Base-by-base conservation (phyloP, 2,888 invertebrate genomes). In the Aradus depressus region DNA sequence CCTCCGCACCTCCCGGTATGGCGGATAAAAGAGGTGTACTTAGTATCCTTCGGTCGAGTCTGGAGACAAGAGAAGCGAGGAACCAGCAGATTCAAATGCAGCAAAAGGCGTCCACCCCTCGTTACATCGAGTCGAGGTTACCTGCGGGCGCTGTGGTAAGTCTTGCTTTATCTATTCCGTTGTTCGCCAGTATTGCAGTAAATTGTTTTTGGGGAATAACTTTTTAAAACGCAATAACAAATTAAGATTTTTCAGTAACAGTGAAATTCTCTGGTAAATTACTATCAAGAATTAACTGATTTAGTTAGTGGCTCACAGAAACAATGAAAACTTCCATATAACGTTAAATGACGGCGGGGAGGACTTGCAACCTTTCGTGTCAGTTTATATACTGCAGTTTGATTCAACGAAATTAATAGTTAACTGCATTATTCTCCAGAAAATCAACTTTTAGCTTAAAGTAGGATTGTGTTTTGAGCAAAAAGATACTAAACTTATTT, bases 31-130 rank as follows among this genome's bases (percentile, higher is more conserved):
- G 81, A 64, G 72, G 77, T 56, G 80, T 83, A n/a, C 68, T 83
- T 54, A 80, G 78, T 62, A 74, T 84, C 62, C 67, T 84, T 47
- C 71, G 83, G 62, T 81, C 78, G 60, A 84, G 80, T 65, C 70
- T 84, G 61, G 83, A 84, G 68, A 71, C 70, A 50, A 68, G 70
- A 51, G 78, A 78, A 60, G 19, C 60, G 63, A 68, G 32, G 73
- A 72, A 61, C 68, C 72, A 67, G 71, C 73, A 65, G 69, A 72
- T 44, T 12, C 56, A 66, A 64, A 53, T 59, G 23, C 57, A 66
- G 62, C n/a, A n/a, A n/a, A n/a, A n/a, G n/a, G n/a, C n/a, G n/a
- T n/a, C n/a, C n/a, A n/a, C n/a, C n/a, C n/a, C n/a, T 28, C 10
- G 28, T 28, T 12, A 10, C 28, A 16, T 32, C 4, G 44, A 44